phyloP scores from a whole-genome alignment of 53 echinoderm and acorn worm genomes.

The Antedon mediterranea region DNA sequence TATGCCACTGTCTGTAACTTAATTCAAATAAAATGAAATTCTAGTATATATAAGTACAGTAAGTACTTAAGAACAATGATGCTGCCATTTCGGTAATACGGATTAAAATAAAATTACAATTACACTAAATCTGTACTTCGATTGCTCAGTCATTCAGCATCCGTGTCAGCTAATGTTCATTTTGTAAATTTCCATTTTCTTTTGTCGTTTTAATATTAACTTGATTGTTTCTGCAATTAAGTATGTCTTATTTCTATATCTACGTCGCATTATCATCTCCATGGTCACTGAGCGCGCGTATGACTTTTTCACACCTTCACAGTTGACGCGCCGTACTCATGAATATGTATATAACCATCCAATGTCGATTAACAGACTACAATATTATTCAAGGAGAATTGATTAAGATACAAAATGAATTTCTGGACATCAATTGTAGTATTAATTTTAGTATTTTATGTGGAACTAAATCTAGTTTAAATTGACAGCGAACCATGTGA shows the following conservation, averaged over 20 bases:
- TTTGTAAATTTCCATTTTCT: background rate
- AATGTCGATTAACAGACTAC: background rate
- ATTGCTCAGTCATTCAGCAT: background rate
- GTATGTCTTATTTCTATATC: background rate
- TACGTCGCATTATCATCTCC: background rate
- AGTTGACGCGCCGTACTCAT: background rate
- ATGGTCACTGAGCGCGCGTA: slow-evolving; percentile 1
- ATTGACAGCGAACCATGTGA: background rate
- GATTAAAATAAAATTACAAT: background rate
- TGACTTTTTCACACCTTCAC: background rate
- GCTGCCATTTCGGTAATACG: background rate
- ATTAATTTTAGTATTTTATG: background rate
- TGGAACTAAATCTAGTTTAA: background rate
- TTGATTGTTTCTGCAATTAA: background rate
- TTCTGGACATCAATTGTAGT: background rate
- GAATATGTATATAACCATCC: background rate
- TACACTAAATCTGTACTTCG: background rate
- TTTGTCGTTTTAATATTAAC: background rate
- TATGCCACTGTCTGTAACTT: too few species aligned
- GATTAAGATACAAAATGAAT: background rate
- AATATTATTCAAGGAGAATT: background rate
- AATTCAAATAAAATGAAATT: too few species aligned
- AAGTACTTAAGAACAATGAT: background rate
- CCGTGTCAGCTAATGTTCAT: background rate
- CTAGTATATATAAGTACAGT: too few species aligned